phyloP scores from a whole-genome alignment of 1,140 invertebrate species.

The Sitobion miscanthi region DNA sequence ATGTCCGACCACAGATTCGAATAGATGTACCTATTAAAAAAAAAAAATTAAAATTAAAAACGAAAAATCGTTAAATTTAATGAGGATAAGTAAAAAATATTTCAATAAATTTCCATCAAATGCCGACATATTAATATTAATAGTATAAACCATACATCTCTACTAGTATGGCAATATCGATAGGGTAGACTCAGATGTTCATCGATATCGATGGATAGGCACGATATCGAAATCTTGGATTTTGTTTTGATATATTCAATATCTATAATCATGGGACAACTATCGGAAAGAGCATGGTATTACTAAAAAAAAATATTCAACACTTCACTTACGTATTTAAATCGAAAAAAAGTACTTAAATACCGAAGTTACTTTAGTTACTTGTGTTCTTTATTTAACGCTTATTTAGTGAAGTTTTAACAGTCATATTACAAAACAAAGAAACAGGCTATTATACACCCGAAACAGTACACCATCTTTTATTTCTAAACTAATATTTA shows the following conservation, averaged over 20 bases:
- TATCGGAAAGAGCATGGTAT: no score
- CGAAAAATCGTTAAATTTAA: neutral
- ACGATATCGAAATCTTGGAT: no score
- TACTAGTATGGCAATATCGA: no score
- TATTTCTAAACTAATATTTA: no score
- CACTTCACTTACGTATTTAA: neutral
- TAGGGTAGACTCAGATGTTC: no score
- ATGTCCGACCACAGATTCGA: constrained; percentile 70
- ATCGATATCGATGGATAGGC: no score
- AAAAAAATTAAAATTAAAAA: no score
- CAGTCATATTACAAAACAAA: neutral
- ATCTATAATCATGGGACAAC: no score
- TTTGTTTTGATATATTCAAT: no score
- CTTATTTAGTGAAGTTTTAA: neutral
- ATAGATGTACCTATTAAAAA: neutral
- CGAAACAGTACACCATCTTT: no score
- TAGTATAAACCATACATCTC: no score
- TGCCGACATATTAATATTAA: no score
- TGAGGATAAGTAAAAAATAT: neutral
- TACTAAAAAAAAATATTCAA: neutral
- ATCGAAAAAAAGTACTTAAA: neutral
- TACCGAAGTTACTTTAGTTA: neutral
- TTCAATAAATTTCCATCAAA: neutral
- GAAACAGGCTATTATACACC: neutral
- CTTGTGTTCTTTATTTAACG: neutral